Evolutionary conservation across 2,797 vertebrate genomes (phyloP).

Genomic region (Chloroceryle amazona): DNA sequence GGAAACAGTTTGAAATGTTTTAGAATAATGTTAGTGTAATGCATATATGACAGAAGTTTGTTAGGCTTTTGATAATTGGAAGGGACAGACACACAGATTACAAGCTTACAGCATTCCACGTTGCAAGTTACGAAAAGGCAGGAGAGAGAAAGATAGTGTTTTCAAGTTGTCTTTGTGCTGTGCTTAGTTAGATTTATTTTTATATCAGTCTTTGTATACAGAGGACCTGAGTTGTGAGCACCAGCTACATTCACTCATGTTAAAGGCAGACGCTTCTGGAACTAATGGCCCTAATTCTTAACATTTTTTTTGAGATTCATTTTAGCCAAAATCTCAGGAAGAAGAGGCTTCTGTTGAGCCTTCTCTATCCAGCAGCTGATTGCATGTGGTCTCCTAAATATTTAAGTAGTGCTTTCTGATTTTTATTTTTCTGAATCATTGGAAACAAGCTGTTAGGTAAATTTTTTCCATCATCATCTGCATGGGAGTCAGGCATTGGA

Average conservation of each 20-base stretch:
- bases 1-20: neutral
- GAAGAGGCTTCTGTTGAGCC: neutral
- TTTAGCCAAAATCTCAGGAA: neutral
- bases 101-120: neutral
- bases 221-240: neutral
- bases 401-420: neutral
- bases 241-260: neutral
- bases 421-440: neutral
- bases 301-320: neutral
- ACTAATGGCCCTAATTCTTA: neutral
- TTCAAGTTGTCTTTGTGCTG: neutral
- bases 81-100: neutral
- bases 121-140: neutral
- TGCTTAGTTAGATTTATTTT: neutral
- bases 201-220: neutral
- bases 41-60: neutral
- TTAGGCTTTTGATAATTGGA: neutral
- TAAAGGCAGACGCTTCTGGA: neutral
- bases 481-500: neutral
- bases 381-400: neutral
- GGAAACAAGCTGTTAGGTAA: neutral
- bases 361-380: neutral
- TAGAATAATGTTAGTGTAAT: neutral
- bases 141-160: neutral
- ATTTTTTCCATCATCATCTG: neutral